A percentile compares a stretch with the other conserved stretches of the same genome.
These are phyloP conservation scores for Drosophila melanogaster DNA, from an alignment of 1,140 invertebrate species.

Conservation along the genomic window DNA sequence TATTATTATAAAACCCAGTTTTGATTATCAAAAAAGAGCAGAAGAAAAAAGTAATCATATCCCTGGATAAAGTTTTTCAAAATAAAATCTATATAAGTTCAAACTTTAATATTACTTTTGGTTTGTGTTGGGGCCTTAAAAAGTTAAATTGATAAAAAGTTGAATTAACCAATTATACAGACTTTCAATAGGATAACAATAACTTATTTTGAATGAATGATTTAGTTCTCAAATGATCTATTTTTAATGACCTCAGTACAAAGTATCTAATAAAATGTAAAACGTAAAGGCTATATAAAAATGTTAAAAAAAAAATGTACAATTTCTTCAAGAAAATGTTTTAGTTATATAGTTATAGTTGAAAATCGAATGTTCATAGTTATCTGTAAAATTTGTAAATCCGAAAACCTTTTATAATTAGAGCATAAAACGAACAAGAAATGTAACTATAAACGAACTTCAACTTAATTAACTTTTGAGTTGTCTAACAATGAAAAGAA, in stretches of 20 bases:
- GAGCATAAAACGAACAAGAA: neutral
- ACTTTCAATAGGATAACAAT: too few species aligned
- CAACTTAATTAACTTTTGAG: constrained; percentile 9
- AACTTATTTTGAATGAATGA: too few species aligned
- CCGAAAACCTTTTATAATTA: neutral
- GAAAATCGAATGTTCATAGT: too few species aligned
- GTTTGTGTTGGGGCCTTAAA: neutral
- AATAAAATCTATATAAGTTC: neutral
- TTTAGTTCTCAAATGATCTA: too few species aligned
- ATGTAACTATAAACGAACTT: constrained; percentile 17
- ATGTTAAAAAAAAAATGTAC: too few species aligned
- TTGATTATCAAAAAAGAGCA: constrained; percentile 6
- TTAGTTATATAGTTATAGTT: too few species aligned
- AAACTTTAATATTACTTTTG: neutral
- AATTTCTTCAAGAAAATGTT: too few species aligned
- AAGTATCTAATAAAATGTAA: too few species aligned
- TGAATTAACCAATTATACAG: neutral
- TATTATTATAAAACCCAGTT: constrained; percentile 9
- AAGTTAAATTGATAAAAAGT: neutral
- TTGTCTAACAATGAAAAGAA: constrained; percentile 31
- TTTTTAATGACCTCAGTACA: too few species aligned
- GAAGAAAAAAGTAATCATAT: constrained; percentile 5
- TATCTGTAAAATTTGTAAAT: neutral
- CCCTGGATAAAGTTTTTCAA: neutral
- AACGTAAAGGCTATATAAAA: too few species aligned